A percentile compares a stretch with the other conserved stretches of the same genome.
These are phyloP conservation scores for Parnassius mnemosyne DNA, from an alignment of 2,888 invertebrate genomes.

Conservation along the genomic window DNA sequence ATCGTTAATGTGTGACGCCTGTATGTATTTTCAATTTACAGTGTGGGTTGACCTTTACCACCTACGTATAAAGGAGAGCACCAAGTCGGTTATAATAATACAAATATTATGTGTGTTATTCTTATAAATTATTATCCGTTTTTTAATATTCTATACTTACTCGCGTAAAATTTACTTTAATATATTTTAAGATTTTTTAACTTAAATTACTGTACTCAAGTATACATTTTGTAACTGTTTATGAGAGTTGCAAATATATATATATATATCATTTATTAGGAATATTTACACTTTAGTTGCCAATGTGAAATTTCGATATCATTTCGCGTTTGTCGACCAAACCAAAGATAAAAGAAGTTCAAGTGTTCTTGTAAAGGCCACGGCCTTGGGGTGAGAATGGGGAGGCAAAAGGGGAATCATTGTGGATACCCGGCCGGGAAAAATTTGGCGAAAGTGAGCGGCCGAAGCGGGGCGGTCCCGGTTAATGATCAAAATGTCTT, in stretches of 20 bases:
- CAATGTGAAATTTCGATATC: conserved; percentile 41
- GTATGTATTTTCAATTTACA: conserved; percentile 14
- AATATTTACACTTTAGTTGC: conserved; percentile 24
- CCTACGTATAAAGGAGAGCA: conserved; percentile 13
- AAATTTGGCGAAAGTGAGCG: conserved; percentile 56
- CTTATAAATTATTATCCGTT: no score
- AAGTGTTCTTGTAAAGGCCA: conserved; percentile 54
- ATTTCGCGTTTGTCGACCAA: conserved; percentile 46
- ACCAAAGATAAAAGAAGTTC: conserved; percentile 65
- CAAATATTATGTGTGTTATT: no score
- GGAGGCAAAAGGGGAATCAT: conserved; percentile 50
- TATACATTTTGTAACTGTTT: no score
- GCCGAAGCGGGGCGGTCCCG: conserved; percentile 40
- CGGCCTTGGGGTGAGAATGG: conserved; percentile 46
- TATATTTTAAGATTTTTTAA: no score
- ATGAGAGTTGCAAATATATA: no score
- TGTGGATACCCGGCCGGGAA: conserved; percentile 50
- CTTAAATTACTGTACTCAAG: no score
- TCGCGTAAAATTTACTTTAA: no score
- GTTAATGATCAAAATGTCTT: conserved; percentile 75
- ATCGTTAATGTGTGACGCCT: conserved; percentile 16
- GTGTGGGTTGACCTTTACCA: conserved; percentile 21
- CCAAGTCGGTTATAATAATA: conserved; percentile 9
- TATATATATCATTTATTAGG: not conserved
- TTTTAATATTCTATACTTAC: no score